A percentile compares a stretch with the other conserved stretches of the same genome.
Conservation (phyloP, 2,888 invertebrate species). For the Microchrysa polita region DNA sequence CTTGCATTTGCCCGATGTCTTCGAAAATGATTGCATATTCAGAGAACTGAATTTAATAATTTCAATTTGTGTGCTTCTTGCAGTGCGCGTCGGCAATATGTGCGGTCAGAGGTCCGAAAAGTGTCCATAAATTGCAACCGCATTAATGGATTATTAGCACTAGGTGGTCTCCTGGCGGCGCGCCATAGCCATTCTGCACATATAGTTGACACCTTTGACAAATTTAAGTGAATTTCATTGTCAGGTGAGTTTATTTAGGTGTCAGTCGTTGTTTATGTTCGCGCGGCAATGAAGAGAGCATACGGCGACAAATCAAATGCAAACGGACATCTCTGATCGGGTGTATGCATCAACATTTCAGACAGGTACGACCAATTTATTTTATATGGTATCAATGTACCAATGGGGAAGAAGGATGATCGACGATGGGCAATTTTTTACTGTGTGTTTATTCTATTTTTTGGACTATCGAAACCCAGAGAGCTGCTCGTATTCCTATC, state of each 20-base stretch:
- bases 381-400: not conserved
- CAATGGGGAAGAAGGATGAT: too few species aligned
- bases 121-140: constrained; percentile 47
- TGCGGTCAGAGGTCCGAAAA: constrained; percentile 47
- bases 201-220: constrained; percentile 47
- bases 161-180: constrained; percentile 47
- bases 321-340: constrained; percentile 1
- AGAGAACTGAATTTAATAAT: constrained; percentile 28
- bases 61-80: constrained; percentile 29
- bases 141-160: constrained; percentile 49
- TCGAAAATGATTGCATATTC: constrained; percentile 2
- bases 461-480: too few species aligned
- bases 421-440: not conserved
- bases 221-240: constrained; percentile 50
- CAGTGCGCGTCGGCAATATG: not conserved
- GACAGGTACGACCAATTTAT: not conserved
- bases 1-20: not conserved
- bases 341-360: not conserved
- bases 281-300: constrained; percentile 8
- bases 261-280: constrained; percentile 43
- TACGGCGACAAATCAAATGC: not conserved
- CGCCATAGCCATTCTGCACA: constrained; percentile 17
- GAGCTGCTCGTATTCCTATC: too few species aligned
- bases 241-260: constrained; percentile 49
- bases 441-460: too few species aligned